Conservation (phyloP, 92 coral and sea anemone genomes). For the Paragorgia papillata region DNA sequence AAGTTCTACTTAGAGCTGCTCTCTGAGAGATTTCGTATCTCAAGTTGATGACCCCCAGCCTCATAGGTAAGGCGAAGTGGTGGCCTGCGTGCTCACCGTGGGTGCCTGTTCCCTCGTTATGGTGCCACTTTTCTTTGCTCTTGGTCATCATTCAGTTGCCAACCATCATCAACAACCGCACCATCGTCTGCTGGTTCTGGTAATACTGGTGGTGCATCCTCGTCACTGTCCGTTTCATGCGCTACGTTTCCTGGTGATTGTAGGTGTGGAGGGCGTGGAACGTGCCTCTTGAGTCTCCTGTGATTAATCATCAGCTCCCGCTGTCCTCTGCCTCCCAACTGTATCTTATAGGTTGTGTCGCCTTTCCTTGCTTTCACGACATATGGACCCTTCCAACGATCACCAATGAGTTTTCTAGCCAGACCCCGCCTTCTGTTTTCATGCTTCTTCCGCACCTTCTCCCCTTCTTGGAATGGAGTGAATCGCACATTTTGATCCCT, state of each 20-base stretch:
- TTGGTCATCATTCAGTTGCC: conserved; percentile 1
- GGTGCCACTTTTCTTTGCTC: not conserved
- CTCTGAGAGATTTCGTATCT: conserved; percentile 1
- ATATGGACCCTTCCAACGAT: conserved; percentile 9
- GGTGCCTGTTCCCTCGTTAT: not conserved
- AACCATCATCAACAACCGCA: not conserved
- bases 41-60: conserved; percentile 14
- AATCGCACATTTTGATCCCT: not conserved
- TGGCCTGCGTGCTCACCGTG: not conserved
- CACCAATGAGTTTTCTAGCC: conserved; percentile 2
- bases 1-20: not conserved
- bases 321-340: conserved; percentile 5
- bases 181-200: not conserved
- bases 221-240: not conserved
- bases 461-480: conserved; percentile 3
- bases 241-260: not conserved
- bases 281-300: not conserved
- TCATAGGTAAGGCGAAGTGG: conserved; percentile 20
- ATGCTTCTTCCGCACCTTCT: conserved; percentile 24
- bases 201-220: not conserved
- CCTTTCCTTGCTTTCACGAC: not conserved
- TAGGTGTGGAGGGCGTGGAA: not conserved
- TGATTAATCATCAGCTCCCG: not conserved
- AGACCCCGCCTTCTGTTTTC: not conserved
- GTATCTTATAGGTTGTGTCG: conserved; percentile 12